A percentile compares a stretch with the other conserved stretches of the same genome.
These are phyloP conservation scores for Apamea crenata DNA, from an alignment of 2,888 invertebrate species.

Conservation along the genomic window DNA sequence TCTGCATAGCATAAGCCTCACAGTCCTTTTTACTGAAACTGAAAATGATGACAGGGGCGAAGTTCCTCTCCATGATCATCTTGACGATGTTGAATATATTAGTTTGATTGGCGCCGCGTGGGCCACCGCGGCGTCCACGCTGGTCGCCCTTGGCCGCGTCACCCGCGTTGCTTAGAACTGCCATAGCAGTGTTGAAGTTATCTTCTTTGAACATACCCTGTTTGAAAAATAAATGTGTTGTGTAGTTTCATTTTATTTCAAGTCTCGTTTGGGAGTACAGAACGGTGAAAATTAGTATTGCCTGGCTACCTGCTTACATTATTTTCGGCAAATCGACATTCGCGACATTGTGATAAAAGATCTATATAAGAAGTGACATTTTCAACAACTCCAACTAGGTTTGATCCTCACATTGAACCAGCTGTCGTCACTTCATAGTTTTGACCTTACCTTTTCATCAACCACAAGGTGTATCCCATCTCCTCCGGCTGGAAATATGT, in stretches of 20 bases:
- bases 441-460: conserved; percentile 93
- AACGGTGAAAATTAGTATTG: neutral
- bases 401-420: neutral
- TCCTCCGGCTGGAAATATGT: conserved; percentile 98
- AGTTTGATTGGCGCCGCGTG: conserved; percentile 92
- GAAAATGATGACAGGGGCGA: conserved; percentile 99
- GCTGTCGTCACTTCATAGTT: neutral
- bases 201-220: conserved; percentile 98
- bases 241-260: neutral
- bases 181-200: conserved; percentile 99
- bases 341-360: neutral
- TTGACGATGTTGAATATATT: conserved; percentile 99
- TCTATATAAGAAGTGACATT: neutral
- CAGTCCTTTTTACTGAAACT: conserved; percentile 99
- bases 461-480: conserved; percentile 99
- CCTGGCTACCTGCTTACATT: neutral
- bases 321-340: neutral
- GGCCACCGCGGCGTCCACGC: conserved; percentile 94
- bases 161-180: conserved; percentile 94
- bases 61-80: conserved; percentile 99
- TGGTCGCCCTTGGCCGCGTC: conserved; percentile 96
- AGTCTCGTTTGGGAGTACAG: neutral
- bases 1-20: conserved; percentile 98
- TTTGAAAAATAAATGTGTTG: conserved; percentile 8
- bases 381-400: too few relatives aligned